phyloP scores from a whole-genome alignment of 2,113 vertebrate genomes.

The Tauraco erythrolophus region DNA sequence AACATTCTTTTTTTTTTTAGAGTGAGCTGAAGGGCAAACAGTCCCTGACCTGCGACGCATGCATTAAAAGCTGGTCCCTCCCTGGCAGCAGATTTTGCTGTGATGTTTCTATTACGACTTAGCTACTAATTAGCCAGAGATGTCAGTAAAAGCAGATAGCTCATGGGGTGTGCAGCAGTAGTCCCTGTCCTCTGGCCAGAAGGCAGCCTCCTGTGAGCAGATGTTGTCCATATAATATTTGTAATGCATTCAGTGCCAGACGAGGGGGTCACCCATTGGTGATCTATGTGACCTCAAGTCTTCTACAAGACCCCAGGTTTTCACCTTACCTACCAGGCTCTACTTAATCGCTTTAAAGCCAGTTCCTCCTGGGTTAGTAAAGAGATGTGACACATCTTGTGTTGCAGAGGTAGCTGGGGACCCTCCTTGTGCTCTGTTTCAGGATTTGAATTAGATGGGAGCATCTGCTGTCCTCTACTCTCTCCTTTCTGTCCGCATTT shows the following conservation, averaged over 20 bases:
- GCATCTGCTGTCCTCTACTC: not conserved
- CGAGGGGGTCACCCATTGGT: not conserved
- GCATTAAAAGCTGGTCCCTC: not conserved
- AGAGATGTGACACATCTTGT: not conserved
- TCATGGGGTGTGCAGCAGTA: not conserved
- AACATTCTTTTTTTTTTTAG: not conserved
- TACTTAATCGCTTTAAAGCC: not conserved
- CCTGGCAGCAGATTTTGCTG: not conserved
- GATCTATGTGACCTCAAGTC: not conserved
- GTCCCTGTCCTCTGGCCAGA: not conserved
- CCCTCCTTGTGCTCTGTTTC: not conserved
- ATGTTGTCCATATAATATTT: not conserved
- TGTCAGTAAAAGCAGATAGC: not conserved
- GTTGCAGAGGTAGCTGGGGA: not conserved
- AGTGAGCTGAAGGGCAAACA: slow-evolving; percentile 53
- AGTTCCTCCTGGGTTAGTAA: not conserved
- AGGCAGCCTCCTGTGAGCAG: not conserved
- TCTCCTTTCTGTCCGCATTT: accelerated
- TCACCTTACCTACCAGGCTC: not conserved
- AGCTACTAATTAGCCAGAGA: not conserved
- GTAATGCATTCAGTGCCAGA: not conserved
- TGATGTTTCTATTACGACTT: slow-evolving; percentile 5
- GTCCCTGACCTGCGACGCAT: slow-evolving; percentile 37
- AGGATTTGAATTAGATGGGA: not conserved
- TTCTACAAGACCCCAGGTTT: not conserved